Evolutionary conservation across 2,113 vertebrate species (phyloP).

Genomic region (Gobio gobio): DNA sequence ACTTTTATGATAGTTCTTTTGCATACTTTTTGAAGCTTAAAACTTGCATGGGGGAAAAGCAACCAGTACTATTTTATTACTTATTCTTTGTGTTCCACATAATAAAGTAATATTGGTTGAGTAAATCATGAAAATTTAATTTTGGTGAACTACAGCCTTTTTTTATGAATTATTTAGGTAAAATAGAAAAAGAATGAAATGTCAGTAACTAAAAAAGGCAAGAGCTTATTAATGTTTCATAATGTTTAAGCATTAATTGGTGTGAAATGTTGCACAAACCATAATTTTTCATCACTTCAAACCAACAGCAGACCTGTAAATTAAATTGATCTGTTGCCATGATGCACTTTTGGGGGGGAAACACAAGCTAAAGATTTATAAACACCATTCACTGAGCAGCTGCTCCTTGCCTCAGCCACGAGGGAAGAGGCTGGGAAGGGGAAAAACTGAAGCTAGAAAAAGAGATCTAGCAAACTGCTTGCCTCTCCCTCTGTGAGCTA

Average conservation of each 20-base stretch:
- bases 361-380: conserved; percentile 38
- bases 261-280: neutral
- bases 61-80: too few relatives aligned
- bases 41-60: too few relatives aligned
- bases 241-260: neutral
- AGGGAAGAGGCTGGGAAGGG: conserved; percentile 13
- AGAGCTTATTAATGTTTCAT: neutral
- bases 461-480: neutral
- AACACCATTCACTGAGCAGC: conserved; percentile 47
- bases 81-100: too few relatives aligned
- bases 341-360: conserved; percentile 27
- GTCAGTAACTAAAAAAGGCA: too few relatives aligned
- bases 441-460: neutral
- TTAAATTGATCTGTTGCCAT: conserved; percentile 24
- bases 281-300: neutral
- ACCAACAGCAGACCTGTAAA: conserved; percentile 28
- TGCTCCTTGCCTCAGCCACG: conserved; percentile 17
- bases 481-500: conserved; percentile 24
- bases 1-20: too few relatives aligned
- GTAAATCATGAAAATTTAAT: too few relatives aligned
- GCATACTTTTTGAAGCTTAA: too few relatives aligned
- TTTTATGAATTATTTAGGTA: too few relatives aligned
- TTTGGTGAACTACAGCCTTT: too few relatives aligned
- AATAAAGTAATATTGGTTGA: too few relatives aligned
- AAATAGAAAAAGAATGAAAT: too few relatives aligned